Percentiles rank a stretch among this genome's conserved stretches.
phyloP scores from a whole-genome alignment of 1,140 invertebrate species.

The Potamilus streckersoni region DNA sequence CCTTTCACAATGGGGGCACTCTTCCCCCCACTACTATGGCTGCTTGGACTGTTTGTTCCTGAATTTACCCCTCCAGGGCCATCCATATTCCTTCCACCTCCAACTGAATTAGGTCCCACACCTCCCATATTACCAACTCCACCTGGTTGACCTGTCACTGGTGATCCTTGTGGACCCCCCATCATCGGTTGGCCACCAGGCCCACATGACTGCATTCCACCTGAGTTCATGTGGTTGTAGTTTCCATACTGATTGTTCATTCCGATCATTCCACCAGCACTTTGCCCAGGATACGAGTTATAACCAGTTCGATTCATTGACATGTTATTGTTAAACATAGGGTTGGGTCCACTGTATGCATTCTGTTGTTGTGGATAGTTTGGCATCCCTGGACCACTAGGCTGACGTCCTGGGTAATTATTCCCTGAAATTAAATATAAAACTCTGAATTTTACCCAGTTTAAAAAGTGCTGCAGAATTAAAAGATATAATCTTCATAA shows the following conservation, averaged over 20 bases:
- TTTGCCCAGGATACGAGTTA: constrained; percentile 42
- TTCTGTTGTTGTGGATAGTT: constrained; percentile 55
- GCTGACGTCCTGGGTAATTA: constrained; percentile 29
- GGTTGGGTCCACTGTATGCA: constrained; percentile 61
- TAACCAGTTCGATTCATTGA: constrained; percentile 49
- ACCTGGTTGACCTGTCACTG: background rate
- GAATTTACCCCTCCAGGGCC: background rate
- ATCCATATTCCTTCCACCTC: constrained; percentile 17
- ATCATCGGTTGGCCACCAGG: constrained; percentile 8
- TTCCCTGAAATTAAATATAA: constrained; percentile 13
- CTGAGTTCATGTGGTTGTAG: constrained; percentile 57
- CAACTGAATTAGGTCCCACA: constrained; percentile 10
- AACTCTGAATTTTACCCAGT: background rate
- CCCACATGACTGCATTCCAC: constrained; percentile 33
- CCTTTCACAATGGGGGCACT: constrained; percentile 44
- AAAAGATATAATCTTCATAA: background rate
- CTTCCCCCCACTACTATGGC: background rate
- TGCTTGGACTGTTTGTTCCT: background rate
- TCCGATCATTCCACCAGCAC: constrained; percentile 38
- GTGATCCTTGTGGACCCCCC: background rate
- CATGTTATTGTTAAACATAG: constrained; percentile 54
- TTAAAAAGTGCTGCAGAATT: background rate
- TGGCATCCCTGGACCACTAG: constrained; percentile 47
- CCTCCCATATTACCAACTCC: constrained; percentile 1
- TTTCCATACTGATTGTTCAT: constrained; percentile 62